phyloP scores from a whole-genome alignment of 2,113 vertebrate species.

The cattle (Bos taurus) region DNA sequence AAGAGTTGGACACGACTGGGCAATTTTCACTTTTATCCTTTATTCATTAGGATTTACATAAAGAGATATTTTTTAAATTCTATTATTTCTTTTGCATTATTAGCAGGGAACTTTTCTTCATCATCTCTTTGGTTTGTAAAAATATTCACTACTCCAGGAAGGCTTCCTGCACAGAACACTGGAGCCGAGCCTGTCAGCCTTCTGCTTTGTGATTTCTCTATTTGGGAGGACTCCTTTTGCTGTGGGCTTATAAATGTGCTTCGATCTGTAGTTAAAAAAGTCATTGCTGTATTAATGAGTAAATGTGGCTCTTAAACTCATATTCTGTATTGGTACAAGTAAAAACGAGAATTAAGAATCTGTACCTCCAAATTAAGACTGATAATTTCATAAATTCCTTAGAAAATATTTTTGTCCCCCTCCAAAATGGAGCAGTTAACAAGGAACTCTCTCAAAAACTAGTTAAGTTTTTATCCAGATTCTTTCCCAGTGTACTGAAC shows the following conservation, averaged over 20 bases:
- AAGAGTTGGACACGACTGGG: background rate
- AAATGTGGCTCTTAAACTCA: conserved; percentile 42
- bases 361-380: background rate
- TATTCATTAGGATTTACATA: background rate
- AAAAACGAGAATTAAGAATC: conserved; percentile 4
- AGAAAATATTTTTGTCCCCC: background rate
- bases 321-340: background rate
- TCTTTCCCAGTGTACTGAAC: background rate
- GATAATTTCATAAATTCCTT: conserved; percentile 36
- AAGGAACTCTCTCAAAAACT: background rate
- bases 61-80: background rate
- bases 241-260: background rate
- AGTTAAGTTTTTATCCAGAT: background rate
- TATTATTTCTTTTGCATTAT: background rate
- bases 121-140: background rate
- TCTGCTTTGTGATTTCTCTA: conserved; percentile 35
- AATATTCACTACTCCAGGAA: background rate
- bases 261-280: conserved; percentile 35
- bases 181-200: conserved; percentile 27
- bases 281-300: conserved; percentile 17
- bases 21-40: background rate
- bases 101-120: background rate
- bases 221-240: conserved; percentile 36
- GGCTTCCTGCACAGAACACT: background rate
- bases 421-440: background rate